phyloP scores from a whole-genome alignment of 2,797 vertebrate genomes.

The Tenualosa ilisha region DNA sequence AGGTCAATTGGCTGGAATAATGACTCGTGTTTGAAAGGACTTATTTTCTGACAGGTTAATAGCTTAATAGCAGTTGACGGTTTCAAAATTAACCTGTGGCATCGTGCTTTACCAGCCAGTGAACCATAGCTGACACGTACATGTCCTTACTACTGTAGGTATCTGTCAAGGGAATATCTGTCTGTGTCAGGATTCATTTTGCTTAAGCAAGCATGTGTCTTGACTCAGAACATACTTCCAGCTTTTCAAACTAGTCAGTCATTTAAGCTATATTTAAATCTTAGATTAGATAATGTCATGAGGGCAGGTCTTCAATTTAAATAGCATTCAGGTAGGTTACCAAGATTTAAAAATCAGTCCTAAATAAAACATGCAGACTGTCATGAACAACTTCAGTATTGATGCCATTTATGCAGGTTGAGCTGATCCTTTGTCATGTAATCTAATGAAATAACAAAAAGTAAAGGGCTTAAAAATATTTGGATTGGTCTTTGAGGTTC shows the following conservation, averaged over 20 bases:
- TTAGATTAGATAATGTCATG: background rate
- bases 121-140: background rate
- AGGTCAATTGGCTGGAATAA: conserved; percentile 4
- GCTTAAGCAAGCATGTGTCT: background rate
- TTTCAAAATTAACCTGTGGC: background rate
- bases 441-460: no score
- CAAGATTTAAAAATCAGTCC: background rate
- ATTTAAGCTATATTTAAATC: background rate
- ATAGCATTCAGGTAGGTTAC: background rate
- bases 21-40: background rate
- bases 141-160: no score
- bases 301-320: background rate
- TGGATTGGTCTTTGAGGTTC: no score
- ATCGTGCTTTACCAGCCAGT: background rate
- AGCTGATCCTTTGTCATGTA: no score
- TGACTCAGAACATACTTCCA: background rate
- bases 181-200: background rate
- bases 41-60: conserved; percentile 5
- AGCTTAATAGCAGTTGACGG: conserved; percentile 3
- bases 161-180: background rate
- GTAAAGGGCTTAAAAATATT: no score
- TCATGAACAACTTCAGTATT: background rate
- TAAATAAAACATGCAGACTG: background rate
- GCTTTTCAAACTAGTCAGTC: background rate
- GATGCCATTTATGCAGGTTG: no score